Conservation (phyloP, 2,113 vertebrate species). For the Cebus imitator region DNA sequence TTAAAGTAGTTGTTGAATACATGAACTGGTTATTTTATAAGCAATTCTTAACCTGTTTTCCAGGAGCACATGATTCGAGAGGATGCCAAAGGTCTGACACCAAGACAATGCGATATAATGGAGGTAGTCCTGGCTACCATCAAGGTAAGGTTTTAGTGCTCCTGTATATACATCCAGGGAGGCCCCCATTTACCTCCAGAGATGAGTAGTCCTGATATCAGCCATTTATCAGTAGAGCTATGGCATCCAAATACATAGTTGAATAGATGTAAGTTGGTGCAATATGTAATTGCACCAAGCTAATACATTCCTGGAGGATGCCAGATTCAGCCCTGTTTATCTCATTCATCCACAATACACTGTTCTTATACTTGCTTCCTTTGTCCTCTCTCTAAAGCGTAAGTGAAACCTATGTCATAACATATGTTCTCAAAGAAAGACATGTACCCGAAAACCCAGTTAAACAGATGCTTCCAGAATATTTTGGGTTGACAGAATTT, state of each 20-base stretch:
- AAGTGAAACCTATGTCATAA: not conserved
- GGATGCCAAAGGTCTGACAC: conserved; percentile 92
- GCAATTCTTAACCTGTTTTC: conserved; percentile 38
- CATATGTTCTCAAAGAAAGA: not conserved
- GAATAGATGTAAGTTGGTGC: too few species aligned
- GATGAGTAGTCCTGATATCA: not conserved
- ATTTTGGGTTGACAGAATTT: not conserved
- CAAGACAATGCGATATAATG: conserved; percentile 95
- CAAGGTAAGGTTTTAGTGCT: conserved; percentile 86
- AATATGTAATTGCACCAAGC: too few species aligned
- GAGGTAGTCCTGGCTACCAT: conserved; percentile 95
- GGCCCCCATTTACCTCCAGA: not conserved
- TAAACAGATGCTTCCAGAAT: not conserved
- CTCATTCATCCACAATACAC: not conserved
- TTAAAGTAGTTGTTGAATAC: not conserved
- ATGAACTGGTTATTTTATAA: not conserved
- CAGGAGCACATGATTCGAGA: conserved; percentile 97
- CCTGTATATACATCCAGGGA: not conserved
- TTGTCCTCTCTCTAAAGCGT: not conserved
- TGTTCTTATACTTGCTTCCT: not conserved
- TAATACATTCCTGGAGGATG: not conserved
- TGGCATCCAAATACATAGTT: not conserved
- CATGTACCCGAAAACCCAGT: not conserved
- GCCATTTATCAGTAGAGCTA: not conserved
- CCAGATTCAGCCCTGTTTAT: not conserved